A percentile compares a stretch with the other conserved stretches of the same genome.
Conservation (phyloP, 2,113 vertebrate species). For the Anoura caudifer region DNA sequence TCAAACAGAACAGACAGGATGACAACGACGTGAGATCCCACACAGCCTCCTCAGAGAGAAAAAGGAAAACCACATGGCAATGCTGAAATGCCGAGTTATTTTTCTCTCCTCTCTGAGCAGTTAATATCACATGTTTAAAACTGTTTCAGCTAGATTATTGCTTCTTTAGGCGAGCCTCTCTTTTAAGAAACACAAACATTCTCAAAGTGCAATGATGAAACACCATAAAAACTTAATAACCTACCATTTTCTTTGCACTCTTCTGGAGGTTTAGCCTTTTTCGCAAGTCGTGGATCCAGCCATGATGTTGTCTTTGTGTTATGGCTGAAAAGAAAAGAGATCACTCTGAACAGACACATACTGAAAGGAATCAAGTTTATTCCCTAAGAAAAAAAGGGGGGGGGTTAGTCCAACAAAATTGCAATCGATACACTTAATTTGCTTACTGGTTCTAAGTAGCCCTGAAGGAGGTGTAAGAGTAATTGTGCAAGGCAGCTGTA, state of each 20-base stretch:
- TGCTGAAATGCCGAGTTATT: slow-evolving; percentile 76
- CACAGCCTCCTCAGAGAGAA: slow-evolving; percentile 76
- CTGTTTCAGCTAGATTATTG: neutral
- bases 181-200: slow-evolving; percentile 65
- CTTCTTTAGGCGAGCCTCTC: slow-evolving; percentile 70
- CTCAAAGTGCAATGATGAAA: slow-evolving; percentile 69
- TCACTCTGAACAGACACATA: slow-evolving; percentile 88
- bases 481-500: slow-evolving; percentile 88
- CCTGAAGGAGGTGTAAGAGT: slow-evolving; percentile 85
- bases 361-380: slow-evolving; percentile 85
- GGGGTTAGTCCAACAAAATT: slow-evolving; percentile 88
- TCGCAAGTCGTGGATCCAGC: slow-evolving; percentile 99
- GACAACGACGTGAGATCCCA: slow-evolving; percentile 77
- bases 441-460: slow-evolving; percentile 93
- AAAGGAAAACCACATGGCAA: slow-evolving; percentile 81
- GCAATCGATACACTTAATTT: slow-evolving; percentile 96
- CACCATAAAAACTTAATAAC: slow-evolving; percentile 83
- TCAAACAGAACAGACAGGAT: slow-evolving; percentile 79
- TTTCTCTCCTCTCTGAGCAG: slow-evolving; percentile 75
- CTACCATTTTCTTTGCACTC: slow-evolving; percentile 99
- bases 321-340: slow-evolving; percentile 95
- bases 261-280: slow-evolving; percentile 99
- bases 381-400: slow-evolving; percentile 78
- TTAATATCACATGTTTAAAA: slow-evolving; percentile 76
- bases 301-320: slow-evolving; percentile 99